Base-by-base conservation (phyloP, 2,888 invertebrate species). In the Anthrax anthrax region DNA sequence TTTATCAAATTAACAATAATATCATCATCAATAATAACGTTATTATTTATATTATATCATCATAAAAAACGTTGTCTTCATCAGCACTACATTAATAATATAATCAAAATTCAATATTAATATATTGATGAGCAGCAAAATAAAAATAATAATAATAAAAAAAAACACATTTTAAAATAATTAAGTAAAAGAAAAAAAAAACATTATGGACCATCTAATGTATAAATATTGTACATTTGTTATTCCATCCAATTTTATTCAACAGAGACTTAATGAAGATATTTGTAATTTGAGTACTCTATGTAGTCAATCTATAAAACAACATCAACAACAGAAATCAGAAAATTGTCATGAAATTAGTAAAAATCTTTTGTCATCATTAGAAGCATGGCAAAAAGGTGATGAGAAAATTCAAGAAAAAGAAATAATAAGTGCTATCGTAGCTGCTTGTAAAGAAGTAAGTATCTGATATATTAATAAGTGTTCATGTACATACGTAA, bases 231-330 rank as follows among this genome's bases (percentile, higher is more conserved):
- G n/a, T n/a, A n/a, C n/a, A n/a, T n/a, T n/a, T n/a, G n/a, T n/a
- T n/a, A n/a, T n/a, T n/a, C n/a, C n/a, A n/a, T n/a, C n/a, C n/a
- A n/a, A 23, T 23, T 23, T 23, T 23, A 23, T 23, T 50, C 59
- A 63, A 50, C 58, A 75, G 74, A 72, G 71, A 57, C 62, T 75
- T 46, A 75, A 72, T 57, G 71, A 73, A 60, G 75, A 76, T 55
- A 72, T 75, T 52, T 74, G 74, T 56, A 73, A 73, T 55, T 61
- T 76, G 56, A 74, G 74, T 51, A 73, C 74, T 3, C 63, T 74
- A 42, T 68, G 74, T 56, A 70, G 71, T 49, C 67, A 70, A 56
- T 51, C 50, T 34, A 42, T 32, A n/a, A 41, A 47, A 17, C 29
- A 37, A 4, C 46, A 37, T 4, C 4, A 37, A n/a, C 44, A 49